Percentiles rank a stretch among this genome's conserved stretches.
Conservation (phyloP, 2,113 vertebrate genomes). For the Zapornia atra region DNA sequence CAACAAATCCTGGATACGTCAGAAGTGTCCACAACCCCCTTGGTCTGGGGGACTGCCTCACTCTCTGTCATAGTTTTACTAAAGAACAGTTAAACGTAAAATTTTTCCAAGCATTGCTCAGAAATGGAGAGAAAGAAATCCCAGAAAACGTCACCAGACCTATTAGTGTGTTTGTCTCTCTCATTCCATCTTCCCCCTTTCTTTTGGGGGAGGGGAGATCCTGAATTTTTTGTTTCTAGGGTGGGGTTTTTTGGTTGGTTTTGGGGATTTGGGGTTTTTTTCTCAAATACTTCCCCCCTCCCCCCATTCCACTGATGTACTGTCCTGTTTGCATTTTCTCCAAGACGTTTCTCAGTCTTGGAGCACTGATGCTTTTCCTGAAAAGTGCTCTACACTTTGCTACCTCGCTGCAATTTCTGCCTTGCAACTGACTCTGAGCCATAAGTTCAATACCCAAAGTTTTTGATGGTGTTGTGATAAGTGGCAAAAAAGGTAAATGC, state of each 20-base stretch:
- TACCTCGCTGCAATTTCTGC: neutral
- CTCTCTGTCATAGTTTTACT: neutral
- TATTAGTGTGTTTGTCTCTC: accelerated
- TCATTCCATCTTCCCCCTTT: neutral
- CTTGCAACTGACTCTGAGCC: neutral
- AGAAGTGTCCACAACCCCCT: neutral
- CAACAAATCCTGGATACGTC: conserved; percentile 15
- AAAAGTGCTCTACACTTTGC: neutral
- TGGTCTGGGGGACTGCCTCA: neutral
- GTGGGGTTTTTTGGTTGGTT: neutral
- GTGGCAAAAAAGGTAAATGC: neutral
- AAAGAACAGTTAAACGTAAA: neutral
- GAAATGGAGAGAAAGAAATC: neutral
- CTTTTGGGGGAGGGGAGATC: neutral
- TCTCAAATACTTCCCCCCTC: neutral
- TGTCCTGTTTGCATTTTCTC: neutral
- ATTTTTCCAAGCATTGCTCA: neutral
- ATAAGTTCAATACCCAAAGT: neutral
- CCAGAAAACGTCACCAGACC: neutral
- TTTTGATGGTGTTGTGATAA: neutral
- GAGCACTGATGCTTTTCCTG: neutral
- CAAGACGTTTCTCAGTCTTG: neutral
- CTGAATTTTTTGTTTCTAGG: neutral
- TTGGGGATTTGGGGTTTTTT: neutral
- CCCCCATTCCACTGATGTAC: neutral